Evolutionary conservation across 1,140 invertebrate genomes (phyloP), one percentile per base, ranked within the genome.

Genomic region (Xylocopa sonorina): DNA sequence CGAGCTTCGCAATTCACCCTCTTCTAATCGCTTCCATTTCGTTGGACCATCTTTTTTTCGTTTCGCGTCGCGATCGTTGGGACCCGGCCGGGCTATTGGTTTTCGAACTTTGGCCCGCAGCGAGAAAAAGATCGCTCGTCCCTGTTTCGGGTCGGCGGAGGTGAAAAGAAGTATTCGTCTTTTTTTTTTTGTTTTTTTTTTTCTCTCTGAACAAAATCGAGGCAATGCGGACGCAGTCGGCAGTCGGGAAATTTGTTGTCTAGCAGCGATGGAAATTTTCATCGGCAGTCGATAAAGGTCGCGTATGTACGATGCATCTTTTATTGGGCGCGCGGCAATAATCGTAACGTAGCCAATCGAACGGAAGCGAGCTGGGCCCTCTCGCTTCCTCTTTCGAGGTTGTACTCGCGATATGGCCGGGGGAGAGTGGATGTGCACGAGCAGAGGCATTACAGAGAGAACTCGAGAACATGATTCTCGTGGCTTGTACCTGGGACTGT

Each of bases 401-500:
- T 6, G 16, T 38, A 27, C 1, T 16, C 12, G 38, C 38, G 63
- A n/a, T 14, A 12, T 2, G 3, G 1, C 1, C 2, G 0, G 16
- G 24, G 57, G 32, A 2, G 14, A 14, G 34, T 16, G 16, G 57
- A 1, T 27, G n/a, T n/a, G 32, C 29, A 32, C 18, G 32, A n/a
- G 43, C 10, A 12, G 38, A 27, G 51, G 43, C n/a, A 32, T 77
- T 77, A 46, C 24, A 12, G 32, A 34, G 32, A 7, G 18, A 82
- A 77, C 24, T 63, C 58, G 83, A 48, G 69, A 81, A 84, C 43
- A 81, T 67, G 48, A 85, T 66, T 85, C 71, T 75, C 72, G 75
- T 77, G 73, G 63, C 78, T 68, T 87, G 86, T 91, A 95, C 85
- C 97, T 94, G 24, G 97, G 95, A 38, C 97, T 97, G 92, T 97